Percentiles rank a stretch among this genome's conserved stretches.
phyloP scores from a whole-genome alignment of 2,888 invertebrate genomes.

The Eudiplozoon nipponicum region DNA sequence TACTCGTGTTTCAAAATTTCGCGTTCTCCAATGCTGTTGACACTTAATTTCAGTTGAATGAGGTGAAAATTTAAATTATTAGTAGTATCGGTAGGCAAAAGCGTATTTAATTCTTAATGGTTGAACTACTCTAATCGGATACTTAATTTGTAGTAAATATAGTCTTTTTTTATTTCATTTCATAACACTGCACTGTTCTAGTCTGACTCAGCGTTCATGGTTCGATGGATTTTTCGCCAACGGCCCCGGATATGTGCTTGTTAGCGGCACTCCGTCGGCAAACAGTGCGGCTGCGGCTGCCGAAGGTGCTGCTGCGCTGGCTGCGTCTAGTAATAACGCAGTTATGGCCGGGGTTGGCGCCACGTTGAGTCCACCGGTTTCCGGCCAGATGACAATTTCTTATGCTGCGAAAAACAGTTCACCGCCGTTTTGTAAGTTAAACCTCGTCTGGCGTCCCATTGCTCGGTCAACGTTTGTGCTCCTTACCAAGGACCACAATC shows the following conservation, averaged over 20 bases:
- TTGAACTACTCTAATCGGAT: background rate
- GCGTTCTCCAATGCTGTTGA: background rate
- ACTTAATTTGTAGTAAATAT: background rate
- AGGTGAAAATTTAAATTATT: background rate
- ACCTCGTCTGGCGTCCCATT: too few relatives aligned
- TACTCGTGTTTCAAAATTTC: too few relatives aligned
- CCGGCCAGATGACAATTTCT: too few relatives aligned
- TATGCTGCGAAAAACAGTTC: too few relatives aligned
- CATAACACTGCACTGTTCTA: constrained; percentile 17
- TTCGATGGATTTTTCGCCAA: constrained; percentile 68
- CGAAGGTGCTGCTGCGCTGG: constrained; percentile 1
- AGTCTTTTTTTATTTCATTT: too few relatives aligned
- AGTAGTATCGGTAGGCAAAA: background rate
- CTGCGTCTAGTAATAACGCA: too few relatives aligned
- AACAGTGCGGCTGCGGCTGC: constrained; percentile 1
- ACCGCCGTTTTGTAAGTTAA: too few relatives aligned
- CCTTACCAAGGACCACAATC: too few relatives aligned
- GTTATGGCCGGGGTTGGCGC: too few relatives aligned
- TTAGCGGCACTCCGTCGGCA: background rate
- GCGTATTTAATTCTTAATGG: background rate
- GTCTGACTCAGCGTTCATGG: constrained; percentile 68
- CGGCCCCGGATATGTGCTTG: constrained; percentile 6
- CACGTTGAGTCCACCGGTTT: too few relatives aligned
- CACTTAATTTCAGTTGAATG: background rate
- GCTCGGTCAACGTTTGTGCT: too few relatives aligned